Evolutionary conservation across 92 coral and sea anemone genomes (phyloP), one percentile per base, ranked within the genome.

Genomic region (Pocillopora grandis): DNA sequence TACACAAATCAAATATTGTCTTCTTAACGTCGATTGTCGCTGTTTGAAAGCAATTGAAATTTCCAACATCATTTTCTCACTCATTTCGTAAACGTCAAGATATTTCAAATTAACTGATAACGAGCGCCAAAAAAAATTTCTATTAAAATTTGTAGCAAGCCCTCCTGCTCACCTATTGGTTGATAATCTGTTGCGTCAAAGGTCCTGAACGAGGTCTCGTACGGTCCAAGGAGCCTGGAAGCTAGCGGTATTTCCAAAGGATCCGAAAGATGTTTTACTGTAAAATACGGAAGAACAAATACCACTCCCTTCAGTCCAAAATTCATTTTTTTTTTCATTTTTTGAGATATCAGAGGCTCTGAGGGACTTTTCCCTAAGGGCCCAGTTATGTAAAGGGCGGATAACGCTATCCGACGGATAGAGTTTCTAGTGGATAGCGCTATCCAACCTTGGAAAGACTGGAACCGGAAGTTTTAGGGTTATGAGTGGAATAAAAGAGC

Each of bases 11-110:
- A 65, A 91, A 96, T 37, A 96, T 94, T 12, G 98, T 90, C 83
- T 92, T 96, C 96, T 94, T 96, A n/a, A 96, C 98, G 85, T 96
- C 98, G 73, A 92, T 87, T 58, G 98, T 96, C 7, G 98, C 98
- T 96, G 94, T 27, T 78, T 66, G 27, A 21, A 36, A 59, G 58
- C 21, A n/a, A 80, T 79, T 36, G 1, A 27, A 36, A 31, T 13
- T n/a, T 3, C 3, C 27, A 8, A 12, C 20, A 9, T 48, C 17
- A 21, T 73, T 58, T 2, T 23, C 20, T 31, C 27, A 20, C 13
- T 16, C 62, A 18, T 42, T 42, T 42, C 49, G 49, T 7, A 42
- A 42, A 7, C 49, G 5, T 1, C 2, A 42, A 42, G 49, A 42
- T 42, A 42, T 42, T 42, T 42, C 3, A 42, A 42, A 42, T 42